These are phyloP conservation scores for Embiotoca jacksoni DNA, from an alignment of 2,113 vertebrate species.

Conservation along the genomic window DNA sequence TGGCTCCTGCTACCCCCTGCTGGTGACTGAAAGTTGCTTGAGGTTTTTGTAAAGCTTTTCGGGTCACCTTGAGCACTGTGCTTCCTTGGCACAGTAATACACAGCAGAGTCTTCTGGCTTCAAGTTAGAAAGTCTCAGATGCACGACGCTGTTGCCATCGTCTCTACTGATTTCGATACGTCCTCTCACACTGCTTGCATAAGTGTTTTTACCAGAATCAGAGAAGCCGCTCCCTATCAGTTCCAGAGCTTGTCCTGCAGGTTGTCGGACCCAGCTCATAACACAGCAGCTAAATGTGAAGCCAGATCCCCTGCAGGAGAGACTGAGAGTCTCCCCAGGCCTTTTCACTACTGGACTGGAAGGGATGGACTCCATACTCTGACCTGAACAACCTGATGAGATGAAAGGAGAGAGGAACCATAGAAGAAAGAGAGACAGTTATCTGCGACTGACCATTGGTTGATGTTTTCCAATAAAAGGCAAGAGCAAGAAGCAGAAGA, in stretches of 20 bases:
- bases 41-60: background rate
- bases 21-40: background rate
- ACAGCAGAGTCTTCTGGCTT: slow-evolving; percentile 62
- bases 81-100: slow-evolving; percentile 64
- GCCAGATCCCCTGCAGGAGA: slow-evolving; percentile 55
- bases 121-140: slow-evolving; percentile 41
- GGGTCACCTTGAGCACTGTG: background rate
- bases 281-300: background rate
- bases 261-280: slow-evolving; percentile 59
- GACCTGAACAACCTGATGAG: slow-evolving; percentile 6
- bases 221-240: background rate
- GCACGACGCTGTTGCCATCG: slow-evolving; percentile 15
- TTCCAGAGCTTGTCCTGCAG: slow-evolving; percentile 40
- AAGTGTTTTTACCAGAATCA: background rate
- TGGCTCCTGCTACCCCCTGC: background rate
- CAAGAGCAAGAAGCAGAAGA: background rate
- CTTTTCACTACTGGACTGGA: slow-evolving; percentile 37
- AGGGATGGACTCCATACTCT: slow-evolving; percentile 51
- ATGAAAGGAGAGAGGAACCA: background rate
- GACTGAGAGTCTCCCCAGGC: slow-evolving; percentile 45
- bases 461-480: too few relatives aligned
- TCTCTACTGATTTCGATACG: slow-evolving; percentile 13
- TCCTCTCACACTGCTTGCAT: slow-evolving; percentile 27
- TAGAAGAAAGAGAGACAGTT: background rate
- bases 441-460: background rate